phyloP scores from a whole-genome alignment of 2,113 vertebrate species.

The Jaculus jaculus region DNA sequence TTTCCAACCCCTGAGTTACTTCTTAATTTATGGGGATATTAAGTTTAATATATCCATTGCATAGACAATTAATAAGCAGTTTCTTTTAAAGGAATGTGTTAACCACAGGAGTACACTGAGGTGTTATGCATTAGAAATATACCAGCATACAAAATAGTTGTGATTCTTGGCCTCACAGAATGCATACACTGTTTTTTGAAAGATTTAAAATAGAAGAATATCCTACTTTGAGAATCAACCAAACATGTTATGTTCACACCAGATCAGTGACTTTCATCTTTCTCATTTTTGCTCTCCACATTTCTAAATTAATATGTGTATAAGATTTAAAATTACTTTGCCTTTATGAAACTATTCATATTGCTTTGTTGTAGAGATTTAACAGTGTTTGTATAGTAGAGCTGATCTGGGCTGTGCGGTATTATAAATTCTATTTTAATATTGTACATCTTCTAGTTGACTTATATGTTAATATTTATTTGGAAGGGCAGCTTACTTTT shows the following conservation, averaged over 20 bases:
- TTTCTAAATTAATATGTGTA: constrained; percentile 27
- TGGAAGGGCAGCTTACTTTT: not conserved
- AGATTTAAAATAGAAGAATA: constrained; percentile 35
- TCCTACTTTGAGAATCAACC: not conserved
- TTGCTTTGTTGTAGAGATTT: not conserved
- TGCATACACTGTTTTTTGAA: not conserved
- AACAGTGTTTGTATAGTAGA: not conserved
- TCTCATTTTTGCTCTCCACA: not conserved
- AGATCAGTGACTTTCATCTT: constrained; percentile 14
- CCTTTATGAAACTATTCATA: constrained; percentile 36
- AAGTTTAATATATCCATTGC: constrained; percentile 1
- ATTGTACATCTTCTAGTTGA: constrained; percentile 7
- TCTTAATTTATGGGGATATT: not conserved
- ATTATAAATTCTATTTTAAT: constrained; percentile 34
- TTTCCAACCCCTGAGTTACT: not conserved
- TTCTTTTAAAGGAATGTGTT: not conserved
- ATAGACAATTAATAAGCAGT: not conserved
- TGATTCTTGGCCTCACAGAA: not conserved
- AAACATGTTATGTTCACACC: not conserved
- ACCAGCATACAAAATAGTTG: not conserved
- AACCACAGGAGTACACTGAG: not conserved
- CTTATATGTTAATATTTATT: not conserved
- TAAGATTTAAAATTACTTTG: constrained; percentile 33
- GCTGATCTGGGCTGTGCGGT: not conserved
- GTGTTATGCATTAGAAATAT: not conserved